Conservation (phyloP, 2,888 invertebrate species). For the Yponomeuta plumbellus region DNA sequence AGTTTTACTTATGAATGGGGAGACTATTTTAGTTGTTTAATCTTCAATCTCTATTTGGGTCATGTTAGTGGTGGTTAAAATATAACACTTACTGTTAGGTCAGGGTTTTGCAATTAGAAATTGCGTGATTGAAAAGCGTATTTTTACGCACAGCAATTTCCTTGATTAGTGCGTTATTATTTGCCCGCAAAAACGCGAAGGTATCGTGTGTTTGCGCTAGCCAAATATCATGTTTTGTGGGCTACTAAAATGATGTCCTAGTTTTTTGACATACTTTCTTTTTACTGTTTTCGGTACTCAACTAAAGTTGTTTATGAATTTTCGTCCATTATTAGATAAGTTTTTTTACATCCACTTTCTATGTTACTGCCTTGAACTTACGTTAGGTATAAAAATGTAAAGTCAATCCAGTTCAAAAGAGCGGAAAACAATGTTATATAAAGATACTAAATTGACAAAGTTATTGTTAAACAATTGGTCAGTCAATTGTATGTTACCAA, state of each 20-base stretch:
- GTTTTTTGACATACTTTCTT: constrained; percentile 20
- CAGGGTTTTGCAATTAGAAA: not conserved
- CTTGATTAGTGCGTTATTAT: not conserved
- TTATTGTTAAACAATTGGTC: no score
- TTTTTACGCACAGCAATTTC: not conserved
- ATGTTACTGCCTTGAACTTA: no score
- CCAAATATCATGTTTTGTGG: not conserved
- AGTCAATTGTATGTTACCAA: no score
- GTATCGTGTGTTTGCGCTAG: not conserved
- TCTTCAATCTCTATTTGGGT: not conserved
- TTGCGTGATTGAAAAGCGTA: not conserved
- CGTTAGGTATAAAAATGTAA: no score
- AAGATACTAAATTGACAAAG: no score
- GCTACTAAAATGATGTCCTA: constrained; percentile 14
- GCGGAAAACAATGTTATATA: no score
- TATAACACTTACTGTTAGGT: not conserved
- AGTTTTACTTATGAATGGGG: not conserved
- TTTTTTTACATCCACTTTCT: no score
- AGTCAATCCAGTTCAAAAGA: no score
- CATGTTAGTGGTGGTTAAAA: not conserved
- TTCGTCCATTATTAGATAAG: no score
- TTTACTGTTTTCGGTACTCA: not conserved
- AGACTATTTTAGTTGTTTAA: not conserved
- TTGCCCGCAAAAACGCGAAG: not conserved
- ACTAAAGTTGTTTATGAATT: no score